Base-by-base conservation (phyloP, 2,113 vertebrate genomes). In the Onychorhynchus coronatus region DNA sequence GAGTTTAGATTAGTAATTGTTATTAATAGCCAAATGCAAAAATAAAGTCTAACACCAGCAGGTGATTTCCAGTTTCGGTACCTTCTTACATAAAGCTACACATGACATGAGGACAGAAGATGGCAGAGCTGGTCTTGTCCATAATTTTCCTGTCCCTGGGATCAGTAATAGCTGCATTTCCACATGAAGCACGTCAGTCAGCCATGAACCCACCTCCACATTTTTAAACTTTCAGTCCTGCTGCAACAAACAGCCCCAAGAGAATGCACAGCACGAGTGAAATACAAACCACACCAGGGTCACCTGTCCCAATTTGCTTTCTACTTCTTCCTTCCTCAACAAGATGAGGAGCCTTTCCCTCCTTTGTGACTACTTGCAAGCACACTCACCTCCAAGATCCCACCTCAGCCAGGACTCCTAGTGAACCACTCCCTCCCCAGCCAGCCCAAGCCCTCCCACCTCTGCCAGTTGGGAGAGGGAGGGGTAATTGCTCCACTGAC, bases 191-290 rank as follows among this genome's bases (percentile, higher is more conserved):
- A 37, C 62, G 76, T 63, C 24, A 53, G 25, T 31, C 71, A 93
- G 24, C 28, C 28, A 22, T 1, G 2, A 88, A n/a, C 20, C 71
- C 52, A 74, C 4, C 42, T 28, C 14, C 4, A 1, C 2, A 2
- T 72, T 90, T 77, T 18, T 30, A 62, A 14, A 13, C 20, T 28
- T 55, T 80, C 25, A 55, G 56, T 35, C n/a, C 33, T 75, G 47
- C 39, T 67, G 5, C 33, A 21, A 24, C 27, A 82, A 18, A 9
- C n/a, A 84, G 30, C n/a, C 52, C 42, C 42, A 46, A 53, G 44
- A 27, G 41, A 75, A 37, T 3, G 0, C 37, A 9, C n/a, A 35
- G 11, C 46, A 21, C 3, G 1, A 49, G 9, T 9, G 21, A 67
- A 78, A 74, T 2, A 41, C 16, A 75, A 24, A 92, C 7, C 44